Percentiles rank a stretch among this genome's conserved stretches.
Conservation (phyloP, 1,140 invertebrate genomes). For the Gonatopus flavifemur region DNA sequence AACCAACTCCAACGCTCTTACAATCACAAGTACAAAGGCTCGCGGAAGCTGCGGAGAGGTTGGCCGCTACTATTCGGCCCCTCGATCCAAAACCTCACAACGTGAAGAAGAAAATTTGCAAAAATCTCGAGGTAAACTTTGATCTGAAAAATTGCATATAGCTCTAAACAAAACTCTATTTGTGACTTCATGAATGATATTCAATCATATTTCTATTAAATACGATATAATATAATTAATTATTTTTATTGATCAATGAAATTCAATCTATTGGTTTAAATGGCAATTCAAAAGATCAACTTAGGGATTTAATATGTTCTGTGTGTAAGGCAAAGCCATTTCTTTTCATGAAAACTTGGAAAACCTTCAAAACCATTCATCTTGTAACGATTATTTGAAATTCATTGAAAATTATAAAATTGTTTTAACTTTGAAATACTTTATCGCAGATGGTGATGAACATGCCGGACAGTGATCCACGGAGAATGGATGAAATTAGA, state of each 20-base stretch:
- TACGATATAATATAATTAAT: constrained; percentile 1
- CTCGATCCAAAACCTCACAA: constrained; percentile 87
- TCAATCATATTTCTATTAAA: constrained; percentile 8
- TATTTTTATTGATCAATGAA: no score
- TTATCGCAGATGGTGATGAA: constrained; percentile 81
- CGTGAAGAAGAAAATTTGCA: constrained; percentile 90
- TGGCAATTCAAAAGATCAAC: no score
- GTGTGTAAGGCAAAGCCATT: no score
- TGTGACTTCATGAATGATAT: no score
- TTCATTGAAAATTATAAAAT: no score
- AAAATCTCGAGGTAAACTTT: constrained; percentile 79
- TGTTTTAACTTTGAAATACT: no score
- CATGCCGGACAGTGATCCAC: constrained; percentile 85
- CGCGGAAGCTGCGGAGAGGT: constrained; percentile 77
- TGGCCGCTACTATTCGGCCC: constrained; percentile 80
- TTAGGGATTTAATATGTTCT: no score
- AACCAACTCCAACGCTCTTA: constrained; percentile 74
- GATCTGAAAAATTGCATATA: background rate
- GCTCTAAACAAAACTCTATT: background rate
- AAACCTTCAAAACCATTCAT: no score
- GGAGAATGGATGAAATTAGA: constrained; percentile 89
- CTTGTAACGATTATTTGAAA: no score
- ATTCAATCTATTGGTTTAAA: no score
- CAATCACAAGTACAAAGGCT: constrained; percentile 84
- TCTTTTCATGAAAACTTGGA: no score